Base-by-base conservation (phyloP, 2,113 vertebrate species). In the Gymnobelideus leadbeateri region DNA sequence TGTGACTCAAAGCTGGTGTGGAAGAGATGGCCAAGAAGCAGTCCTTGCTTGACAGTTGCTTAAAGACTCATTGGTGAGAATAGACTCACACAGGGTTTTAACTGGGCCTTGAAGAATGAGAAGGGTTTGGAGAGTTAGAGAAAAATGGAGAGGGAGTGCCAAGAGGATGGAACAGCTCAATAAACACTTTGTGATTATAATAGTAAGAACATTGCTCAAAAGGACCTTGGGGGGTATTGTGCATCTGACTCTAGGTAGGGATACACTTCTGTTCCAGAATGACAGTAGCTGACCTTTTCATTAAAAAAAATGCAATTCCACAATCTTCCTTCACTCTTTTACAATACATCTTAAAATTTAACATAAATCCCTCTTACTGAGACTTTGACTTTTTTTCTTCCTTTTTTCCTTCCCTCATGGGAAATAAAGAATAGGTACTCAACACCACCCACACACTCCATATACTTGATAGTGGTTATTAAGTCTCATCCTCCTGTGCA, bases 351-450 rank as follows among this genome's bases (percentile, higher is more conserved):
- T 84, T 84, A 84, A 84, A 84, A 19, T 84, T 84, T 84, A 84
- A 84, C n/a, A 84, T 43, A 84, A 84, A 84, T 43, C 7, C n/a
- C 19, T 84, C 68, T 84, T 84, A 43, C 57, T 43, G n/a, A 0
- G 6, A 43, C 19, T 84, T 84, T 23, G 68, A 43, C 24, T 43
- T 92, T n/a, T 89, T 37, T 54, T 90, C 91, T 84, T 12, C 54
- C 91, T 92, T n/a, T n/a, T 93, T 49, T 46, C 14, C 47, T 93
- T 3, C 11, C 95, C 89, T 61, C 51, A 21, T 23, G 43, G 54
- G 55, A 93, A 90, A 93, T 26, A 91, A 96, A 14, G 5, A 8
- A 14, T 91, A 57, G 8, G 46, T 28, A 61, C 51, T 91, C 93
- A 92, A 54, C 16, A 84, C 68, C 68, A 43, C n/a, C 37, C 68